These are phyloP conservation scores for Macrobrachium rosenbergii DNA, from an alignment of 1,140 invertebrate genomes.

Conservation along the genomic window DNA sequence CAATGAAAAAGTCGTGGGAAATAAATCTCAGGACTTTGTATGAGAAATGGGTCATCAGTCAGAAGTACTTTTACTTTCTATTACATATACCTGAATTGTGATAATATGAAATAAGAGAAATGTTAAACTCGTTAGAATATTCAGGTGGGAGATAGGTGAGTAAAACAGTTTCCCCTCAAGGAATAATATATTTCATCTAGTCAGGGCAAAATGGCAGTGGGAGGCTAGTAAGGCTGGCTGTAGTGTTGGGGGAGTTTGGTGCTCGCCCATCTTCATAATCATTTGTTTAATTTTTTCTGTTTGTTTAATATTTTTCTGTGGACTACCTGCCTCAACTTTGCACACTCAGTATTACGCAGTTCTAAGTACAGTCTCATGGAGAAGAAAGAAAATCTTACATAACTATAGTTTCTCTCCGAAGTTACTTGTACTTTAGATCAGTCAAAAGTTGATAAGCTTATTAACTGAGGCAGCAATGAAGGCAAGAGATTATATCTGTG, in stretches of 20 bases:
- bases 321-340: conserved; percentile 48
- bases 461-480: conserved; percentile 52
- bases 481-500: conserved; percentile 61
- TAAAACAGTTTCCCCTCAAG: conserved; percentile 51
- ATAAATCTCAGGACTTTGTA: not conserved
- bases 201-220: conserved; percentile 60
- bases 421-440: too few relatives aligned
- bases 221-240: conserved; percentile 53
- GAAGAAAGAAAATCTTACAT: conserved; percentile 13
- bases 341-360: conserved; percentile 56
- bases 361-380: conserved; percentile 33
- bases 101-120: conserved; percentile 63
- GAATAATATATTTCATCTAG: conserved; percentile 59
- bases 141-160: conserved; percentile 56
- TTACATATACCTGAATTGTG: conserved; percentile 61
- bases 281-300: conserved; percentile 43
- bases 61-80: conserved; percentile 55
- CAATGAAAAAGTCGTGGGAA: too few relatives aligned
- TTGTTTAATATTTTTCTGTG: not conserved
- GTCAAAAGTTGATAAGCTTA: conserved; percentile 1
- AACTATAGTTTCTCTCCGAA: not conserved
- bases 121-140: conserved; percentile 59
- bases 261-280: conserved; percentile 51
- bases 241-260: conserved; percentile 47
- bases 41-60: conserved; percentile 52